Evolutionary conservation across 1,140 invertebrate species (phyloP).

Genomic region (Homarus americanus): DNA sequence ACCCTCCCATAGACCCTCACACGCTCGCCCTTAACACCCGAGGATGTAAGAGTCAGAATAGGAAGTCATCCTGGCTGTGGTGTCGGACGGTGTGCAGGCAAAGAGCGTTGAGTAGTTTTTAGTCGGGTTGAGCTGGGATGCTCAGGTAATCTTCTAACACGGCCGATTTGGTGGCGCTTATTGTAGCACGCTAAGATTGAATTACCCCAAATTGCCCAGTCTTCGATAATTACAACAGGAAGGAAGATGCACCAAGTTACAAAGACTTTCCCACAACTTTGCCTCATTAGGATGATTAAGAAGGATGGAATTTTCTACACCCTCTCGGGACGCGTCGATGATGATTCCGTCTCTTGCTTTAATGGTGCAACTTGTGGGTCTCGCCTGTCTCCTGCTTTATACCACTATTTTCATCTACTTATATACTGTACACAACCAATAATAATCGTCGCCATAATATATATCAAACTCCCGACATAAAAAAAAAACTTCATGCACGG

Average conservation of each 20-base stretch:
- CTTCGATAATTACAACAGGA: conserved; percentile 71
- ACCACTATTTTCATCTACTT: not conserved
- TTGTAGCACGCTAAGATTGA: conserved; percentile 72
- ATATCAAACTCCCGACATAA: not conserved
- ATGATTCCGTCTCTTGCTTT: conserved; percentile 19
- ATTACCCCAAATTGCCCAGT: conserved; percentile 67
- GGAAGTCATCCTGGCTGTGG: not conserved
- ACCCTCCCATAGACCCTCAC: not conserved
- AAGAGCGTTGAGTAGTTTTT: conserved; percentile 67
- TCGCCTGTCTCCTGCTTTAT: not conserved
- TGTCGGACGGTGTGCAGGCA: conserved; percentile 2
- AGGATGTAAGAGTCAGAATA: not conserved
- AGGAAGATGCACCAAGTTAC: conserved; percentile 67
- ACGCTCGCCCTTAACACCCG: not conserved
- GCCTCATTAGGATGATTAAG: conserved; percentile 57
- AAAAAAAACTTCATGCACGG: too few relatives aligned
- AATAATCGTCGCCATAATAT: not conserved
- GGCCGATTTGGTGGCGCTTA: conserved; percentile 66
- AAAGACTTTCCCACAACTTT: conserved; percentile 56
- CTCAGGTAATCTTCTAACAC: conserved; percentile 70
- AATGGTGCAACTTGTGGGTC: not conserved
- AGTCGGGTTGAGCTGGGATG: conserved; percentile 64
- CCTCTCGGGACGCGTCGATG: not conserved
- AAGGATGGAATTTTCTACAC: conserved; percentile 42
- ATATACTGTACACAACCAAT: not conserved